Base-by-base conservation (phyloP, 2,888 invertebrate genomes). In the Lepidonotus clava region DNA sequence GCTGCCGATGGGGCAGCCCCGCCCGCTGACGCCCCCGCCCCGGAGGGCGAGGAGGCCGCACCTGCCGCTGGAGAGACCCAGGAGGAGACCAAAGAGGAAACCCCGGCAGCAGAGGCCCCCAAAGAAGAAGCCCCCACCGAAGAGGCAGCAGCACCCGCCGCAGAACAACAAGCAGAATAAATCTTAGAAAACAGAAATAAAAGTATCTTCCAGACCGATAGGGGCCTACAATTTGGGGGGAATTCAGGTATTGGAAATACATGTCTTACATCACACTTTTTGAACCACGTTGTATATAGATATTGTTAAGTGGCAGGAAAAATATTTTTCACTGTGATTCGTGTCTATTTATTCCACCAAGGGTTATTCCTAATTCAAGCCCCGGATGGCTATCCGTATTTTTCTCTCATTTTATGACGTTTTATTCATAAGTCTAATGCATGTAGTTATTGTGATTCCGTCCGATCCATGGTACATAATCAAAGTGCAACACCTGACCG, bases 41-140 rank as follows among this genome's bases (percentile, higher is more conserved):
- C 41, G 1, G 41, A 41, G 21, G 28, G 4, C 6, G 80, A 80
- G 51, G 51, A 51, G 28, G 46, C 80, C 11, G 46, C 80, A 5
- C 46, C 80, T 40, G 76, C 76, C n/a, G n/a, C n/a, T n/a, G n/a
- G n/a, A 34, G 76, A 36, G 38, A 40, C 76, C 40, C 76, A 36
- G 24, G 76, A 76, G 24, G 76, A 76, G 28, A 32, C 61, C 28
- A n/a, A 18, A 53, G 61, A 61, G 28, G 61, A 61, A 28, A 32
- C 61, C 24, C 61, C 61, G 21, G 61, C 61, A 56, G 56, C 56
- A n/a, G 46, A 46, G 46, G 61, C 28, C 61, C 61, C 61, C 11
- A 32, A 24, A 4, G 61, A 61, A 28, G 61, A 61, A 28, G 28
- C 61, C 28, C 61, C 61, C 28, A 32, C 61, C n/a, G n/a, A n/a